Evolutionary conservation across 2,113 vertebrate species (phyloP).

Genomic region (Nannospalax galili): DNA sequence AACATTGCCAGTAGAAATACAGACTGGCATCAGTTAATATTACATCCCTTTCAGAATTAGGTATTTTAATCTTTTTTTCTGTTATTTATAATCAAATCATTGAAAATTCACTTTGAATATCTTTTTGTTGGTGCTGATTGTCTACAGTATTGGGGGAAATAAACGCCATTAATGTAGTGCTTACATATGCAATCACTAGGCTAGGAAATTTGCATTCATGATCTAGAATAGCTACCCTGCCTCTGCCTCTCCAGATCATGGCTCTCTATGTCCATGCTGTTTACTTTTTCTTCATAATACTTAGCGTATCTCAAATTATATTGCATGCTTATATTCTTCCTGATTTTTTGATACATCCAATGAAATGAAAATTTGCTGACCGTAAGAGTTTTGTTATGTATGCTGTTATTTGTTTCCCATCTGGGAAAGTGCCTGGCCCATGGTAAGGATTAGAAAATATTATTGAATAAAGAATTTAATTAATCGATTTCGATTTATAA

Average conservation of each 20-base stretch:
- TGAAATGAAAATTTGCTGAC: not conserved
- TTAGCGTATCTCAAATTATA: not conserved
- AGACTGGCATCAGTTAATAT: not conserved
- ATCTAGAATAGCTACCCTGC: not conserved
- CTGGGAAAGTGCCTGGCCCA: not conserved
- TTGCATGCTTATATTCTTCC: not conserved
- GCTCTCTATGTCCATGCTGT: not conserved
- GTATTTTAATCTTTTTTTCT: slow-evolving; percentile 32
- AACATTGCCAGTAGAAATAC: not conserved
- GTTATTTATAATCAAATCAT: slow-evolving; percentile 39
- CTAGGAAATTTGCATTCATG: not conserved
- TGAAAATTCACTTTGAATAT: not conserved
- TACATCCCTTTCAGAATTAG: slow-evolving; percentile 10
- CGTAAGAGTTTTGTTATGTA: not conserved
- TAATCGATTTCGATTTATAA: not conserved
- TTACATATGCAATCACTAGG: not conserved
- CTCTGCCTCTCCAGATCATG: not conserved
- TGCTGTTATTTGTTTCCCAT: not conserved
- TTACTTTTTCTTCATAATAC: not conserved
- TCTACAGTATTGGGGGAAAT: not conserved
- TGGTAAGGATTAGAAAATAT: not conserved
- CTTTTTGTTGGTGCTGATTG: not conserved
- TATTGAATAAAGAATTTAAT: not conserved
- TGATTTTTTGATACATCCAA: not conserved
- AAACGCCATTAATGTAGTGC: not conserved